Evolutionary conservation across 2,113 vertebrate species (phyloP).

Genomic region (Oryzias melastigma): DNA sequence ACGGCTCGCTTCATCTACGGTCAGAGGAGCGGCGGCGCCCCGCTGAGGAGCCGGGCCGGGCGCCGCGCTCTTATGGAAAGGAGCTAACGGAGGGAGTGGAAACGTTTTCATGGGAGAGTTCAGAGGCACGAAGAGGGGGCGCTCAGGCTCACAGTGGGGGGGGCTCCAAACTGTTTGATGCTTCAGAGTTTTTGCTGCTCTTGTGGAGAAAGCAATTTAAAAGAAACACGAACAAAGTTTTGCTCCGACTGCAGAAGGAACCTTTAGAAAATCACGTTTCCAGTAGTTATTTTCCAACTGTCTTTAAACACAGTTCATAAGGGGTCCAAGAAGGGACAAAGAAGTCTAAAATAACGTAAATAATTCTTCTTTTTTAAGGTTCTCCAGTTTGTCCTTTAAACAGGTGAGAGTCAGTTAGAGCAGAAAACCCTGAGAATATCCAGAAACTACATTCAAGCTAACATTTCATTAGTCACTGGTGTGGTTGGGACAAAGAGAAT

Average conservation of each 20-base stretch:
- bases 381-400: too few relatives aligned
- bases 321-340: too few relatives aligned
- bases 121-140: slow-evolving; percentile 15
- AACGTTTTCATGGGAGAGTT: slow-evolving; percentile 10
- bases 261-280: background rate
- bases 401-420: too few relatives aligned
- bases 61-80: slow-evolving; percentile 33
- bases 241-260: background rate
- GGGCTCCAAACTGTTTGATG: slow-evolving; percentile 48
- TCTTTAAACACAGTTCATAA: too few relatives aligned
- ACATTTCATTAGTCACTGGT: too few relatives aligned
- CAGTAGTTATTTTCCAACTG: too few relatives aligned
- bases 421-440: too few relatives aligned
- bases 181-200: background rate
- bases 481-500: too few relatives aligned
- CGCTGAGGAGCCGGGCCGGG: slow-evolving; percentile 20
- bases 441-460: too few relatives aligned
- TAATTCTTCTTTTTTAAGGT: too few relatives aligned
- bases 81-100: slow-evolving; percentile 32
- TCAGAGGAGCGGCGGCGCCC: slow-evolving; percentile 5
- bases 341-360: too few relatives aligned
- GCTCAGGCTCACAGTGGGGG: slow-evolving; percentile 35
- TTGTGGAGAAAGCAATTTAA: background rate
- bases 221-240: background rate
- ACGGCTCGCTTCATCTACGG: slow-evolving; percentile 13